Conservation (phyloP, 2,888 invertebrate genomes). For the Physocephala rufipes region DNA sequence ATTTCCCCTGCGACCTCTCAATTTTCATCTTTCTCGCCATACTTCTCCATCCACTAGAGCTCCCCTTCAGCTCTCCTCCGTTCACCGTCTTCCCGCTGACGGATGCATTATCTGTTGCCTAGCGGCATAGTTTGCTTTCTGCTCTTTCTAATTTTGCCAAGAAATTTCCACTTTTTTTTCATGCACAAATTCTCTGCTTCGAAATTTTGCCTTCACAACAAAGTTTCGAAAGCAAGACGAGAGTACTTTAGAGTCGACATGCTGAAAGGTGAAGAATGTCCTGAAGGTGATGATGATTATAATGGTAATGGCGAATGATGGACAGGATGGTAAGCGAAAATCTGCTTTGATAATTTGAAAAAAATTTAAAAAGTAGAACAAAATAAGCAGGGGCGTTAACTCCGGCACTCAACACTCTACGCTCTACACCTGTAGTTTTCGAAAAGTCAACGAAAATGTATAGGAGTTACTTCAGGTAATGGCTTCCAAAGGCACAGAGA, state of each 20-base stretch:
- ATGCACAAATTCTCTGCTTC: conserved; percentile 20
- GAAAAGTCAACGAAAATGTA: too few species aligned
- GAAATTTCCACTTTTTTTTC: background rate
- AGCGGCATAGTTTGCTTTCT: conserved; percentile 19
- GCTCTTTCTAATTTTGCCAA: conserved; percentile 13
- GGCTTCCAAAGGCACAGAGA: too few species aligned
- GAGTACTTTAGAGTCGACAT: background rate
- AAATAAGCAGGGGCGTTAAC: too few species aligned
- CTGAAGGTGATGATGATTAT: background rate
- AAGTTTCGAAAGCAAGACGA: background rate
- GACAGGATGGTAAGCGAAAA: background rate
- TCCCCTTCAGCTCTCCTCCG: background rate
- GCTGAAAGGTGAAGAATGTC: background rate
- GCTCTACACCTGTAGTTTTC: too few species aligned
- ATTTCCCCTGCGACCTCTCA: background rate
- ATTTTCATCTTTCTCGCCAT: background rate
- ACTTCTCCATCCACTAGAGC: background rate
- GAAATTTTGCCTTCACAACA: background rate
- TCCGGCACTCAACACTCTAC: too few species aligned
- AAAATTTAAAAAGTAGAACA: too few species aligned
- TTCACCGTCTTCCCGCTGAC: background rate
- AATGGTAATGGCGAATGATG: background rate
- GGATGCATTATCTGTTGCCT: background rate
- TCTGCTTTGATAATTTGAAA: too few species aligned
- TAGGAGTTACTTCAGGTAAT: too few species aligned